Percentiles rank a stretch among this genome's conserved stretches.
Evolutionary conservation across 1,140 invertebrate species (phyloP).

Genomic region (Leptinotarsa texana): DNA sequence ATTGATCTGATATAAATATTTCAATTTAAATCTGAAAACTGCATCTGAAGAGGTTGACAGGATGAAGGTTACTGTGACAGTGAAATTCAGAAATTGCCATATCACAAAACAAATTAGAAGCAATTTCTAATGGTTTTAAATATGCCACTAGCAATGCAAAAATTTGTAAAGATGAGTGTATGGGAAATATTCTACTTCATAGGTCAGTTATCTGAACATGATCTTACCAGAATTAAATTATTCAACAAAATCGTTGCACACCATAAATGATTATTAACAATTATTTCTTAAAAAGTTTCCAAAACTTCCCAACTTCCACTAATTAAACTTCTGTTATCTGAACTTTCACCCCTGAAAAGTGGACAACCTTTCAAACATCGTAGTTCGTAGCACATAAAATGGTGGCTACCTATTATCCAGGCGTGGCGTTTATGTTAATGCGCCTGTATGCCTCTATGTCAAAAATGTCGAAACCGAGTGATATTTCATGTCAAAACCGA

Average conservation of each 20-base stretch:
- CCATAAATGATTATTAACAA: no score
- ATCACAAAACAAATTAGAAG: background rate
- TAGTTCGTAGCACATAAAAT: conserved; percentile 43
- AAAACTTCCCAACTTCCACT: background rate
- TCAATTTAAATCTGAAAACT: background rate
- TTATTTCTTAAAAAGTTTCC: no score
- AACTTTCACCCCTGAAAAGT: conserved; percentile 50
- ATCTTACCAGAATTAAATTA: no score
- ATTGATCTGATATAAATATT: no score
- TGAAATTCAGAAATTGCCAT: background rate
- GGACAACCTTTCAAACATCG: conserved; percentile 50
- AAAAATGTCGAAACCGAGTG: no score
- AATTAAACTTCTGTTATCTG: background rate
- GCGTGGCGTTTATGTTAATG: conserved; percentile 41
- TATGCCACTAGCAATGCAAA: background rate
- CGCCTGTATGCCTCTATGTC: conserved; percentile 15
- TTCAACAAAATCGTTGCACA: no score
- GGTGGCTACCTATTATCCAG: conserved; percentile 51
- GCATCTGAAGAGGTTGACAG: background rate
- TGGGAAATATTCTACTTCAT: background rate
- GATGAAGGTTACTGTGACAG: background rate
- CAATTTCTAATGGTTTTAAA: background rate
- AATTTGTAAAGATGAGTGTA: background rate
- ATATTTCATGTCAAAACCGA: background rate
- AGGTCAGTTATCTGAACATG: background rate